Evolutionary conservation across 2,888 invertebrate genomes (phyloP).

Genomic region (Cryptocheilus praepositus): DNA sequence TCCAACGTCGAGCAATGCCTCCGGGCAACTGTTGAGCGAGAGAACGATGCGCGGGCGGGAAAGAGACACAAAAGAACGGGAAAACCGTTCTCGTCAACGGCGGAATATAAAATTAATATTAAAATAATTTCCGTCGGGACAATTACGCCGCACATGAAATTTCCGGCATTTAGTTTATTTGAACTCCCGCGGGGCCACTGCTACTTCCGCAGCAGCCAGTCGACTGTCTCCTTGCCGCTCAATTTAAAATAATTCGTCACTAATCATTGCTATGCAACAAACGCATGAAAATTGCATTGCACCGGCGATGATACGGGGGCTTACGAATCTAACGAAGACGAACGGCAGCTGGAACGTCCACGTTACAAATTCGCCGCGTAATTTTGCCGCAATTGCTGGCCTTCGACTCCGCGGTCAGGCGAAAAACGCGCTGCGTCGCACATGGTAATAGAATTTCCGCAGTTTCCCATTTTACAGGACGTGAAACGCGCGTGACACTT

Average conservation of each 20-base stretch:
- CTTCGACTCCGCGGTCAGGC: no score
- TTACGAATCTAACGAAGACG: slow-evolving; percentile 16
- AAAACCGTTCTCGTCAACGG: slow-evolving; percentile 2
- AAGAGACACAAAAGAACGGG: no score
- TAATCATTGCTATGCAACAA: slow-evolving; percentile 24
- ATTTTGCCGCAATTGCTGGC: slow-evolving; percentile 23
- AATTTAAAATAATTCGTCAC: slow-evolving; percentile 17
- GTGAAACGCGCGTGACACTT: no score
- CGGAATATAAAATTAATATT: slow-evolving; percentile 26
- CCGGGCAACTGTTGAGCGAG: no score
- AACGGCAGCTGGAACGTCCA: slow-evolving; percentile 2
- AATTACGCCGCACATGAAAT: slow-evolving; percentile 26
- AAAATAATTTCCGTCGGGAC: slow-evolving; percentile 35
- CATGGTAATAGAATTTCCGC: no score
- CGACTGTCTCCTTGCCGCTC: no score
- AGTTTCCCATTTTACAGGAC: no score
- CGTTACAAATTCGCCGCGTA: slow-evolving; percentile 6
- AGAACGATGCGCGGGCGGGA: no score
- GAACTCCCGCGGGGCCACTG: slow-evolving; percentile 14
- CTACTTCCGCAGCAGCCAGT: no score
- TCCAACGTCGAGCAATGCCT: no score
- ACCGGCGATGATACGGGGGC: slow-evolving; percentile 16
- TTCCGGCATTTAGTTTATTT: slow-evolving; percentile 25
- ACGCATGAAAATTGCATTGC: slow-evolving; percentile 25
- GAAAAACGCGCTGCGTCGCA: no score